Evolutionary conservation across 1,140 invertebrate genomes (phyloP).

Genomic region (Nasonia giraulti): DNA sequence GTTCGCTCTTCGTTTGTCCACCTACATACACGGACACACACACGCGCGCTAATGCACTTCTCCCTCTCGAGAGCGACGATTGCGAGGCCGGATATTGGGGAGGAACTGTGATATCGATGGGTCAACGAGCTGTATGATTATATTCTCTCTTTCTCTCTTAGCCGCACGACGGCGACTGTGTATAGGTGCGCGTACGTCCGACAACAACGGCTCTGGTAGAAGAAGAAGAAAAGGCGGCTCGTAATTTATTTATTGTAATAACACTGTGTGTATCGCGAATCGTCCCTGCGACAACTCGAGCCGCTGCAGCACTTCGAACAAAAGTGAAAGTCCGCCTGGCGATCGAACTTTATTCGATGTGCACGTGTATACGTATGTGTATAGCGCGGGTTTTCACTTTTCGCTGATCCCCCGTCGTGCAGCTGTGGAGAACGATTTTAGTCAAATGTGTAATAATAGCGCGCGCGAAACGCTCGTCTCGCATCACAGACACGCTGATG

Average conservation of each 20-base stretch:
- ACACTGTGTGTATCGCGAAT: too few relatives aligned
- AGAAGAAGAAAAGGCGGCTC: too few relatives aligned
- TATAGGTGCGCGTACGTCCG: too few relatives aligned
- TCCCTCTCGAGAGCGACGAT: background rate
- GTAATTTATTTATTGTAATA: too few relatives aligned
- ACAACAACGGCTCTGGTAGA: too few relatives aligned
- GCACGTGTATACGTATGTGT: slow-evolving; percentile 35
- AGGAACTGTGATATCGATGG: slow-evolving; percentile 58
- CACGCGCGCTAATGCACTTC: background rate
- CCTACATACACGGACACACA: background rate
- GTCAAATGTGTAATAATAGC: background rate
- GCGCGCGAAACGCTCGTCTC: background rate
- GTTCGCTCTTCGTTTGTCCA: background rate
- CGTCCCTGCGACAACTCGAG: too few relatives aligned
- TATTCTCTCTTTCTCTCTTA: slow-evolving; percentile 39
- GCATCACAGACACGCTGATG: too few relatives aligned
- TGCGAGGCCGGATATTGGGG: slow-evolving; percentile 30
- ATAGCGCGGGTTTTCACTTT: background rate
- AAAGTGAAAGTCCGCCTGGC: too few relatives aligned
- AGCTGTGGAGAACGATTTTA: background rate
- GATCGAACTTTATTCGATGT: too few relatives aligned
- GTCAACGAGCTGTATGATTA: slow-evolving; percentile 30
- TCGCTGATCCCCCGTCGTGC: background rate
- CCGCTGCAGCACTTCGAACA: too few relatives aligned
- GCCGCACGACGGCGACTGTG: background rate